Evolutionary conservation across 2,113 vertebrate genomes (phyloP).

Genomic region (Pungitius pungitius): DNA sequence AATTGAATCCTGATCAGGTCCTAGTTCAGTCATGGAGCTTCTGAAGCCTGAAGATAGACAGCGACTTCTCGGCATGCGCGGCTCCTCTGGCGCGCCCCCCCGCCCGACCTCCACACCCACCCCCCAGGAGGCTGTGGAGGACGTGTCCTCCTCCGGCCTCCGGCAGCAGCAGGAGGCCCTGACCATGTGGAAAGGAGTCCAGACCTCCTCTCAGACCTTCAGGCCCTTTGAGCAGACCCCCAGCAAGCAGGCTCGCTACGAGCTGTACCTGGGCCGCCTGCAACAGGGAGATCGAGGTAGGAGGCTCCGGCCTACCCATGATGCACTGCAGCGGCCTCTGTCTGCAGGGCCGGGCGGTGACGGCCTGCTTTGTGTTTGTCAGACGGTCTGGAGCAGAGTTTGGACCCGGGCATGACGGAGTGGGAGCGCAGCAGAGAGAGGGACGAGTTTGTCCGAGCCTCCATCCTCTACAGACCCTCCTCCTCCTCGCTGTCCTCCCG

Average conservation of each 20-base stretch:
- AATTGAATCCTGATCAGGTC: slow-evolving; percentile 73
- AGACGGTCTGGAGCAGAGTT: slow-evolving; percentile 82
- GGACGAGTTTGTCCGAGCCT: slow-evolving; percentile 90
- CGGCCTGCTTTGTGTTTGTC: background rate
- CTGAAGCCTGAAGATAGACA: slow-evolving; percentile 87
- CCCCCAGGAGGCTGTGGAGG: background rate
- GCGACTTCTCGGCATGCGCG: slow-evolving; percentile 83
- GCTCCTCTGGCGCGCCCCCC: slow-evolving; percentile 46
- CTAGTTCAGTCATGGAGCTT: slow-evolving; percentile 90
- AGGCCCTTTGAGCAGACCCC: slow-evolving; percentile 89
- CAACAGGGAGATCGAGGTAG: slow-evolving; percentile 86
- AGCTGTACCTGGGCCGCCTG: slow-evolving; percentile 84
- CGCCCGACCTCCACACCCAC: background rate
- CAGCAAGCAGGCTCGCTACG: slow-evolving; percentile 92
- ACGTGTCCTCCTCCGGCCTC: background rate
- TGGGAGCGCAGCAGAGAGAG: slow-evolving; percentile 90
- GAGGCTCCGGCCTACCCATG: slow-evolving; percentile 1
- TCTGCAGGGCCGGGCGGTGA: too few relatives aligned
- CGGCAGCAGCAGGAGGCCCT: slow-evolving; percentile 55
- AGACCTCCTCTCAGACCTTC: slow-evolving; percentile 75
- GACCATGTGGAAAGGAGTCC: slow-evolving; percentile 63
- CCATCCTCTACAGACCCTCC: slow-evolving; percentile 84
- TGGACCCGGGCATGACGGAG: slow-evolving; percentile 86
- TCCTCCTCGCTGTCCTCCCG: slow-evolving; percentile 84
- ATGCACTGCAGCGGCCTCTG: background rate